Conservation (phyloP, 2,888 invertebrate genomes). For the Iselma pallidipennis region DNA sequence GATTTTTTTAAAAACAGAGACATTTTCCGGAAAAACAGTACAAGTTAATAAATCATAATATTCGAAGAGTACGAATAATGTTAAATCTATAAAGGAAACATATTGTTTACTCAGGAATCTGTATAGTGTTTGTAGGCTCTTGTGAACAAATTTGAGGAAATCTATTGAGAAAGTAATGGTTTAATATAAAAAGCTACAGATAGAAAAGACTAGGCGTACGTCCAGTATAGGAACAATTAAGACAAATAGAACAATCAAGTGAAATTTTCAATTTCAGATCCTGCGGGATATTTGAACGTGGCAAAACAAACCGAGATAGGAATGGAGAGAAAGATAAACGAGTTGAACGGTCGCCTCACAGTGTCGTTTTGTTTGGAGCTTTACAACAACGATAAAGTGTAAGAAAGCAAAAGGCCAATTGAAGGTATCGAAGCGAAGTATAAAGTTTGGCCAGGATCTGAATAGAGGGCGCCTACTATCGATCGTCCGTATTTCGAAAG, state of each 20-base stretch:
- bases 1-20: too few species aligned
- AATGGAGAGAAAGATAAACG: not conserved
- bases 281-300: not conserved
- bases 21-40: too few species aligned
- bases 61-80: too few species aligned
- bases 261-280: not conserved
- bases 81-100: too few species aligned
- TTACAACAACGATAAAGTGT: constrained; percentile 9
- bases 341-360: not conserved
- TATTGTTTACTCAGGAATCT: too few species aligned
- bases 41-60: too few species aligned
- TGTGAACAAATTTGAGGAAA: too few species aligned
- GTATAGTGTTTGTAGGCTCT: too few species aligned
- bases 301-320: not conserved
- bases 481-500: constrained; percentile 8
- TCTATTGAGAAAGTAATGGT: too few species aligned
- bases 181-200: too few species aligned
- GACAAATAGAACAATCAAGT: not conserved
- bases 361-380: not conserved
- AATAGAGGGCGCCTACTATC: constrained; percentile 9
- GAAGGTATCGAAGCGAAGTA: constrained; percentile 13
- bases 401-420: constrained; percentile 13
- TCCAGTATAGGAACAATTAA: not conserved
- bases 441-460: not conserved
- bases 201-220: too few species aligned